Conservation (phyloP, 2,888 invertebrate genomes). For the Lingula anatina region DNA sequence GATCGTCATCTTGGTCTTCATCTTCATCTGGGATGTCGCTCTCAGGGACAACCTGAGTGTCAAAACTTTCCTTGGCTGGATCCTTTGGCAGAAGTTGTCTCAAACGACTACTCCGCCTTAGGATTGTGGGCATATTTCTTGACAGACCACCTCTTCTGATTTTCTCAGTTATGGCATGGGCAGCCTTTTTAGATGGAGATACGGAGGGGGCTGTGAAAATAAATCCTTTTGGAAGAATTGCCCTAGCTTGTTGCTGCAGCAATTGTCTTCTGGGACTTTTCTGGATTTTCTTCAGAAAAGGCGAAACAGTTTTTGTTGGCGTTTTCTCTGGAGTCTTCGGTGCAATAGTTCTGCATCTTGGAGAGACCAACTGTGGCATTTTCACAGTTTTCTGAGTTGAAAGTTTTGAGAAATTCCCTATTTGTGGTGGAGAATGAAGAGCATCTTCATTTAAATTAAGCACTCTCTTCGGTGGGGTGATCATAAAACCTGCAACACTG, state of each 20-base stretch:
- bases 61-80: neutral
- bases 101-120: neutral
- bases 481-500: conserved; percentile 19
- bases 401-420: too few relatives aligned
- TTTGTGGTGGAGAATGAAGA: too few relatives aligned
- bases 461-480: conserved; percentile 14
- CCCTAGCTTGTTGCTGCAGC: conserved; percentile 28
- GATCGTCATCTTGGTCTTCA: neutral
- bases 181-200: conserved; percentile 42
- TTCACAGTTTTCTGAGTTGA: too few relatives aligned
- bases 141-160: too few relatives aligned
- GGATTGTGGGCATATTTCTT: neutral
- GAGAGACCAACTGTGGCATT: too few relatives aligned
- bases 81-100: neutral
- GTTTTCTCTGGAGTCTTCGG: conserved; percentile 17
- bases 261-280: conserved; percentile 22
- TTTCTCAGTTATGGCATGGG: conserved; percentile 23
- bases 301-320: conserved; percentile 18
- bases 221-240: conserved; percentile 43
- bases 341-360: neutral
- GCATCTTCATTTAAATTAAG: too few relatives aligned
- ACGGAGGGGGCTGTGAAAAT: conserved; percentile 21
- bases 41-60: neutral
- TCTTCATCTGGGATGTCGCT: neutral
- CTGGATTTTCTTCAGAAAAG: conserved; percentile 7